Evolutionary conservation across 2,888 invertebrate species (phyloP), one percentile per base, ranked within the genome.

Genomic region (Sminthurinus aureus): DNA sequence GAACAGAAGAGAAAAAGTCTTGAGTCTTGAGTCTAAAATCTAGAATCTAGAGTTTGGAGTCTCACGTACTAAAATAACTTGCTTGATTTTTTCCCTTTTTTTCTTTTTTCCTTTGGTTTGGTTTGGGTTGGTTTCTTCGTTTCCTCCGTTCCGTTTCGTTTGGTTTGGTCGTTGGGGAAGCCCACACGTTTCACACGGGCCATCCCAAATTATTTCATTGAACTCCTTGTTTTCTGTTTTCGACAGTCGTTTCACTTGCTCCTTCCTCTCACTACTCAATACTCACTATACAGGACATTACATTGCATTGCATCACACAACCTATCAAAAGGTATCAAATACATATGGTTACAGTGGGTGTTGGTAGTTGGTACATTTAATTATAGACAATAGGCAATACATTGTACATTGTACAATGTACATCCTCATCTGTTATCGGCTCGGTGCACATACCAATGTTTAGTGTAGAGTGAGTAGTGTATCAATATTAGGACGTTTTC

Each of bases 141-240:
- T 38, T 38, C 38, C 38, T 38, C 38, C 38, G 38, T 67, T 22
- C 22, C 18, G 15, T 58, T 64, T 9, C 15, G 64, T 64, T 64
- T 11, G 12, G 0, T 22, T 20, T 1, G 38, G 38, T 11, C 67
- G 0, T 22, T 20, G 38, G 38, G 38, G 38, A 18, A 58, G 58
- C 58, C 58, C 58, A 58, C 18, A 58, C 24, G 22, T 71, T 24
- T 24, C 71, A 22, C 71, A 22, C 71, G 24, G 71, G 71, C 71
- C 58, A 58, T 71, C 26, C 71, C 6, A 13, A 24, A 71, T 71
- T 26, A 71, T 71, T 71, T 71, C 71, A 71, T 71, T 71, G 71
- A 71, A 71, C 71, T 71, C 71, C 12, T 24, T 22, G 8, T 71
- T 26, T 15, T 69, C n/a, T n/a, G 13, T 69, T 69, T 22, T 71